These are phyloP conservation scores for Grammomys surdaster DNA, from an alignment of 2,113 vertebrate species.

Conservation along the genomic window DNA sequence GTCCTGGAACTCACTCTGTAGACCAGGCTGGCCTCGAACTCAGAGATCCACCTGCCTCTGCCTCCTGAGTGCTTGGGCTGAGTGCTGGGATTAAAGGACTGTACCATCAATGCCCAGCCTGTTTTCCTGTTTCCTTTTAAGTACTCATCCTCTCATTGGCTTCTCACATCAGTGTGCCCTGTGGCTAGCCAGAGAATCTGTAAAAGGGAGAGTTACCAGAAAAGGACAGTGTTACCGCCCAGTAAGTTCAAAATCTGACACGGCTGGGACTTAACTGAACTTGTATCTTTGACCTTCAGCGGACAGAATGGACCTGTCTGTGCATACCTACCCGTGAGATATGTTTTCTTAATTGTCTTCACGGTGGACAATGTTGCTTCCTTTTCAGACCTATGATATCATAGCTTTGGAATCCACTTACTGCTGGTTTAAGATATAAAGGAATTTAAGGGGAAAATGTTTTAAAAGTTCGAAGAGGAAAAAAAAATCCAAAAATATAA, in stretches of 20 bases:
- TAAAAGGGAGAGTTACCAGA: not conserved
- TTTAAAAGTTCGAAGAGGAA: not conserved
- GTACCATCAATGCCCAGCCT: not conserved
- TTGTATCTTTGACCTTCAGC: slow-evolving; percentile 14
- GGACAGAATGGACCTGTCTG: not conserved
- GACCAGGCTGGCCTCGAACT: not conserved
- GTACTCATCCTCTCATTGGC: not conserved
- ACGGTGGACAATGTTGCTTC: not conserved
- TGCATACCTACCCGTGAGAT: not conserved
- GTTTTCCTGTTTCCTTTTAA: not conserved
- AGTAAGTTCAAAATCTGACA: not conserved
- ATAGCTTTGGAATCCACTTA: not conserved
- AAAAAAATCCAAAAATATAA: not conserved
- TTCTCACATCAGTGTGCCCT: too few species aligned
- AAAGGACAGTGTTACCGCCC: not conserved
- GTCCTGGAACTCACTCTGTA: not conserved
- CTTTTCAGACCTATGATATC: not conserved
- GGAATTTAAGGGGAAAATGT: not conserved
- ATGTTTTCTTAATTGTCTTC: not conserved
- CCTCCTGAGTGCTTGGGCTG: not conserved
- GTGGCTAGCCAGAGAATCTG: not conserved
- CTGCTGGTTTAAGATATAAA: slow-evolving; percentile 10
- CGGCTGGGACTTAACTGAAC: not conserved
- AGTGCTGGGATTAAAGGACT: not conserved
- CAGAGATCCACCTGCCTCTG: not conserved